Base-by-base conservation (phyloP, 2,888 invertebrate genomes). In the Chirona hameri region DNA sequence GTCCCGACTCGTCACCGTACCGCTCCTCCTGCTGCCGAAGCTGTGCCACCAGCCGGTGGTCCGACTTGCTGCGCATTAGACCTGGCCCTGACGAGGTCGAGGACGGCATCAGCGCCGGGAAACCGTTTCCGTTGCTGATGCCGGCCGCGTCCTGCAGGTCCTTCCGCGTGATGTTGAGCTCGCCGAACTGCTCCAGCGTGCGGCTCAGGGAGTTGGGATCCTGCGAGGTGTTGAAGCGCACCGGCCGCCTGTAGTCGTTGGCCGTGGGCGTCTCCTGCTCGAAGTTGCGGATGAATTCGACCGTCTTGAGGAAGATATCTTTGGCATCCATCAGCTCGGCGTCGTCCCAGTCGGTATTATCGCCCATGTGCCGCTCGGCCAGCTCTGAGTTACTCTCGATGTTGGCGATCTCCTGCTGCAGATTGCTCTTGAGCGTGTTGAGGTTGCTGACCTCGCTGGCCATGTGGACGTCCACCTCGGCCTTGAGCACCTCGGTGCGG, bases 361-460 rank as follows among this genome's bases (percentile, higher is more conserved):
- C 87, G 60, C 85, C 85, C 81, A 87, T 85, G 83, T 87, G 86
- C 88, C 96, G 96, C 89, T 98, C 98, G 81, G 96, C 96, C 87
- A 97, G 91, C 88, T 98, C 98, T 90, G 98, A 98, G 89, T 98
- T 99, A 88, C 97, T 97, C 87, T 94, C 92, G 87, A 99, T 96
- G 89, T 98, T 99, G 86, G 93, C 92, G 87, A 98, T 94, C 90
- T 99, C 99, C 88, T 94, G 92, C 88, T 98, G 97, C 86, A 99
- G 90, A 89, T 96, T 97, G 88, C 96, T 96, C 89, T 97, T 96
- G 82, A 98, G 91, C 85, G 94, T 92, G 83, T 93, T 93, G 84
- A 98, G 90, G 86, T 94, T 93, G 86, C 95, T 92, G 86, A 95
- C 90, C 90, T 99, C 99, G 57, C 93, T 94, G 83, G 93, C 92